phyloP scores from a whole-genome alignment of 2,797 vertebrate species.

The Rhinoraja longicauda region DNA sequence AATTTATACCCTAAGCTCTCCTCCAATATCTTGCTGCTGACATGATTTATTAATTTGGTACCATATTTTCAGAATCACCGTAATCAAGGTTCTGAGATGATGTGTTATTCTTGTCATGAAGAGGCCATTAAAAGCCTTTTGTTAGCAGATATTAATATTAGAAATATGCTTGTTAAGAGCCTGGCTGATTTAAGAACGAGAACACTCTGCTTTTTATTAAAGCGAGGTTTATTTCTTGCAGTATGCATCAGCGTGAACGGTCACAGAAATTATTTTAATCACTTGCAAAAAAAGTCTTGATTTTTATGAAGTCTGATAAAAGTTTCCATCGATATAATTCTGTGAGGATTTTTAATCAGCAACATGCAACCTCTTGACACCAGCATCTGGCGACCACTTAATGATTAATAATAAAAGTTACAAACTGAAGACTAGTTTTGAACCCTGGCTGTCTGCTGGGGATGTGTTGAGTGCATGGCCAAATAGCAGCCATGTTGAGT shows the following conservation, averaged over 20 bases:
- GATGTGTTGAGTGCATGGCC: not conserved
- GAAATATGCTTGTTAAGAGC: not conserved
- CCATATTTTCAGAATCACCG: not conserved
- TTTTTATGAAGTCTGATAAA: not conserved
- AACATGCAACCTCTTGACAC: not conserved
- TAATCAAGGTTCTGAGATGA: not conserved
- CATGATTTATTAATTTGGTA: not conserved
- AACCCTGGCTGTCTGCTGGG: not conserved
- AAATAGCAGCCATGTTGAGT: not conserved
- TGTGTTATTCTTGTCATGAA: not conserved
- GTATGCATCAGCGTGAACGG: not conserved
- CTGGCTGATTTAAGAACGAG: not conserved
- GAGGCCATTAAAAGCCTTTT: not conserved
- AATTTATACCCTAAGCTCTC: not conserved
- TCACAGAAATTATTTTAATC: slow-evolving; percentile 9
- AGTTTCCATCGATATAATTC: not conserved
- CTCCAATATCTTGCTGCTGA: not conserved
- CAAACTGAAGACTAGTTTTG: not conserved
- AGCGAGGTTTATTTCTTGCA: not conserved
- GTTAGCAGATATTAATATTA: not conserved
- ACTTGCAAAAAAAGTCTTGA: not conserved
- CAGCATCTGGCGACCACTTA: not conserved
- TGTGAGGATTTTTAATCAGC: not conserved
- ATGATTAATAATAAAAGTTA: not conserved
- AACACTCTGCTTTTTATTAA: not conserved